Evolutionary conservation across 30 jellyfish, hydroid and myxozoan species (phyloP), one percentile per base, ranked within the genome.

Genomic region (Turritopsis dohrnii): DNA sequence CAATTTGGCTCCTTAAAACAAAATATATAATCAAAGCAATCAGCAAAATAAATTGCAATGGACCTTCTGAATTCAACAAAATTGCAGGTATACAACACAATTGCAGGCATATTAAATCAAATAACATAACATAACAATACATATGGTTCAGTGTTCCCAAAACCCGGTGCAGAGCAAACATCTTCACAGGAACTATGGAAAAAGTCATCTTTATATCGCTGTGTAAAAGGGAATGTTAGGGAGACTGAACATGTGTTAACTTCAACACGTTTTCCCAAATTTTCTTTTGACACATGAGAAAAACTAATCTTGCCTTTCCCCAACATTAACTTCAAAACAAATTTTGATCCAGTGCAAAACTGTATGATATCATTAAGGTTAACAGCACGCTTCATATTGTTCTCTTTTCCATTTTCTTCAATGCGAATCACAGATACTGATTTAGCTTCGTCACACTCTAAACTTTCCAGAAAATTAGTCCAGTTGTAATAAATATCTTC

Each of bases 281-380:
- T 41, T 41, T 41, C 60, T 13, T 41, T 41, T 41, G 60, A 5
- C 5, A 41, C 60, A 41, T 41, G 60, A 41, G 60, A 41, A 41
- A 41, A 41, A 41, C 13, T 3, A 41, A 41, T 41, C 60, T 41
- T 41, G 28, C 84, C 87, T 22, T 52, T 53, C 28, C 81, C 82
- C 54, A 41, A 41, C 82, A 52, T 60, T 22, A 4, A 18, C 65
- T 29, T 30, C 66, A 53, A 17, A 53, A 80, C 87, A 77, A 66
- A 66, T 73, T 73, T 73, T 73, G 85, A 77, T 22, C 85, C 85
- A 77, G 85, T 77, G 85, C 85, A 29, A 71, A 77, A 77, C 28
- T 52, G 85, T 7, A 52, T 30, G 3, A 77, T 16, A 21, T 77
- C 87, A 52, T n/a, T 60, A 41, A 52, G 54, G 7, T 66, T 0